Percentiles rank a stretch among this genome's conserved stretches.
Conservation (phyloP, 2,888 invertebrate genomes). For the Agrilus cyanescens region DNA sequence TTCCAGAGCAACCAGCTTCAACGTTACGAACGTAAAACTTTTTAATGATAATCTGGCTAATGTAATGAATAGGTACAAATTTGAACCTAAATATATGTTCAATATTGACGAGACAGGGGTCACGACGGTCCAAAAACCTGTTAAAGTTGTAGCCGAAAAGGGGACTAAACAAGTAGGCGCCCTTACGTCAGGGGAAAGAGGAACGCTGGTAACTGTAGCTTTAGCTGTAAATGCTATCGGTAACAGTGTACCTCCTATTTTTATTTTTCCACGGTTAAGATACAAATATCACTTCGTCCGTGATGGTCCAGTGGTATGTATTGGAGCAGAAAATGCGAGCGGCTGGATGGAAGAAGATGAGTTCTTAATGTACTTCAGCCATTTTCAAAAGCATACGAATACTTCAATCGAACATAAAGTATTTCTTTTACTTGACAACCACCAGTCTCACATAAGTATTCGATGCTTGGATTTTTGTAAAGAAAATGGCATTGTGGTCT, state of each 20-base stretch:
- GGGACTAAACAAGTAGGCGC: constrained; percentile 24
- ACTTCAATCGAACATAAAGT: too few relatives aligned
- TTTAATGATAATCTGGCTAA: constrained; percentile 3
- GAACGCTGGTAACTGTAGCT: constrained; percentile 20
- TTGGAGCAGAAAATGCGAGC: too few relatives aligned
- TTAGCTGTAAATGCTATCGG: constrained; percentile 20
- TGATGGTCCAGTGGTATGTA: too few relatives aligned
- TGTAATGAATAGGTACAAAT: constrained; percentile 18
- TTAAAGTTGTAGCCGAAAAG: constrained; percentile 21
- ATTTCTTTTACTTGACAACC: too few relatives aligned
- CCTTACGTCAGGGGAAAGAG: constrained; percentile 24
- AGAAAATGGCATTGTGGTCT: too few relatives aligned
- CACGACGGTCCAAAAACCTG: constrained; percentile 30
- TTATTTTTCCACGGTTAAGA: constrained; percentile 3
- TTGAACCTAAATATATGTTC: constrained; percentile 24
- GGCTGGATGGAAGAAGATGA: too few relatives aligned
- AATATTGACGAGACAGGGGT: constrained; percentile 31
- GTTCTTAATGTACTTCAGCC: too few relatives aligned
- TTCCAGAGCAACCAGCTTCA: constrained; percentile 3
- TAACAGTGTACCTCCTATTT: constrained; percentile 21
- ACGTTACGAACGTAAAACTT: constrained; percentile 1
- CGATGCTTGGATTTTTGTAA: too few relatives aligned
- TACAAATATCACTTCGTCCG: too few relatives aligned
- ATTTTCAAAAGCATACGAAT: too few relatives aligned
- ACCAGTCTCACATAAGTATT: too few relatives aligned